Evolutionary conservation across 2,113 vertebrate species (phyloP), one percentile per base, ranked within the genome.

Genomic region (Xiphophorus couchianus): DNA sequence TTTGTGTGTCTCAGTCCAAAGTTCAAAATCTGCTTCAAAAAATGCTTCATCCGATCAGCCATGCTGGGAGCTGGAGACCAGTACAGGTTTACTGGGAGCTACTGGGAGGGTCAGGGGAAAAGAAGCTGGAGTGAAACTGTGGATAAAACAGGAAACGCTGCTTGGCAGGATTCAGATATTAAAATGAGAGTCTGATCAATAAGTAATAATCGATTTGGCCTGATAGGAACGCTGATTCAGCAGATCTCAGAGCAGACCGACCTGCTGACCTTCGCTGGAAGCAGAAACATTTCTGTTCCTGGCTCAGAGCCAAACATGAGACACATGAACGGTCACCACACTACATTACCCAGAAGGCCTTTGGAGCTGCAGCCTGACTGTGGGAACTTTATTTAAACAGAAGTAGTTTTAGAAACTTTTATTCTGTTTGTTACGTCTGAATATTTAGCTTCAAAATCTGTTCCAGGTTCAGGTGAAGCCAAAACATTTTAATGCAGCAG

Each of bases 271-370:
- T 65, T 69, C 62, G 54, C 76, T 68, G 67, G 66, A 77, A 64
- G 74, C 74, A 77, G 69, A 64, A 58, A 58, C 58, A 25, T 65
- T 65, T 60, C 58, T 69, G 12, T 61, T 76, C 63, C 27, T 39
- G 15, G 29, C 6, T 25, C 5, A 28, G 2, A 22, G 9, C 12
- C 44, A 37, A 33, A 42, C 27, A 44, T n/a, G n/a, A 67, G 42
- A 76, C 37, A 65, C 30, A 39, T n/a, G 22, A 9, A 44, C 8
- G 29, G 6, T 44, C 70, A 31, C 67, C 74, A 82, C 82, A 88
- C 84, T 88, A 90, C 86, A 77, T 79, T 83, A 79, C 82, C 86
- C 80, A 81, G 29, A 81, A 86, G 83, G 42, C 84, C 78, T 80
- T 84, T 82, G 62, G 33, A 76, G 39, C 28, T 51, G n/a, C 69